phyloP scores from a whole-genome alignment of 2,113 vertebrate genomes.

The Dryoscopus gambensis region DNA sequence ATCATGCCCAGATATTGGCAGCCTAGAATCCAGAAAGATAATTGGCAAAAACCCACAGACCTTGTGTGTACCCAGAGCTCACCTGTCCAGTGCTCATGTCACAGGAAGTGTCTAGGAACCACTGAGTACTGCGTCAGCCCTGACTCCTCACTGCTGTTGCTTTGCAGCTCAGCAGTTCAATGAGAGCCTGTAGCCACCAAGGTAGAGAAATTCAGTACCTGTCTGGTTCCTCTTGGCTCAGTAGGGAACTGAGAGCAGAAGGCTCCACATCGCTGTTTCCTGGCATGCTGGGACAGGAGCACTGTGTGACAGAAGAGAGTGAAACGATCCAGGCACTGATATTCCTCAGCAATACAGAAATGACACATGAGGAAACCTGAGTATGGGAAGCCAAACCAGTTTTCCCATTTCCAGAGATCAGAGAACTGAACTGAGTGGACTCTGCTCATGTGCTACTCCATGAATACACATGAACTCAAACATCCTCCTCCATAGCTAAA shows the following conservation, averaged over 20 bases:
- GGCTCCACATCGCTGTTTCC: neutral
- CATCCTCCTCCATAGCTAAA: neutral
- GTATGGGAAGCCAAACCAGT: neutral
- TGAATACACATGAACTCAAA: neutral
- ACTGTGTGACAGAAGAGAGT: neutral
- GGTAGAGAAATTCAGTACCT: neutral
- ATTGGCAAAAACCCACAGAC: neutral
- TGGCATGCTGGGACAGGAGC: neutral
- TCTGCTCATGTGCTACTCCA: neutral
- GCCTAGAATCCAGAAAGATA: neutral
- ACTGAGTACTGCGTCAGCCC: rapidly evolving
- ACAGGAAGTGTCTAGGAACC: neutral
- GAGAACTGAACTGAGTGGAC: neutral
- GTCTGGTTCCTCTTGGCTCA: neutral
- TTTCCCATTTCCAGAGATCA: neutral
- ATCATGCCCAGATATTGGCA: neutral
- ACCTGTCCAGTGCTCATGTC: neutral
- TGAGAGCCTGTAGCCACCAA: neutral
- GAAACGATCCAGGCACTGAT: neutral
- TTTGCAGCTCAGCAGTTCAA: neutral
- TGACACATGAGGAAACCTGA: rapidly evolving
- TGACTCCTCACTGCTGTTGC: neutral
- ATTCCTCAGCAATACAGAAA: neutral
- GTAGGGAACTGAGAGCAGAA: neutral
- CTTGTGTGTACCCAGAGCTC: neutral